Percentiles rank a stretch among this genome's conserved stretches.
Conservation (phyloP, 2,113 vertebrate genomes). For the Sinosuthora webbiana region DNA sequence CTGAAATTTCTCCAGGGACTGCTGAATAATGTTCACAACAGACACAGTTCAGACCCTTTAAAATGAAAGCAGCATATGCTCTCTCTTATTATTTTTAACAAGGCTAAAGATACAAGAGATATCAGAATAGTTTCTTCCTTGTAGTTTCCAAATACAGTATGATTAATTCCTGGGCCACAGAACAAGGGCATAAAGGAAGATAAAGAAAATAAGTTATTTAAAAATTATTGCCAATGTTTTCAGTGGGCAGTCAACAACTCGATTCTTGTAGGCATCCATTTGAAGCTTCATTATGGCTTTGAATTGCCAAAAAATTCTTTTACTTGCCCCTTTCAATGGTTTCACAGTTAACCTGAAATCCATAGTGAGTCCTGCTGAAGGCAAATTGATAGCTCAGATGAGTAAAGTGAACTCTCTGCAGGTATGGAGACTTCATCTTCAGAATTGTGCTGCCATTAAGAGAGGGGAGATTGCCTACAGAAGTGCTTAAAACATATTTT, state of each 20-base stretch:
- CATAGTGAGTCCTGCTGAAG: background rate
- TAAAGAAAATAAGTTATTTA: background rate
- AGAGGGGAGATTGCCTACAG: background rate
- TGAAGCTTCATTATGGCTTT: background rate
- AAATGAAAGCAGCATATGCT: slow-evolving; percentile 26
- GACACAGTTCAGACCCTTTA: background rate
- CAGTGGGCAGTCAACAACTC: background rate
- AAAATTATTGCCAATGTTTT: background rate
- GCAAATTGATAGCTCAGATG: background rate
- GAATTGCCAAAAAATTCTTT: background rate
- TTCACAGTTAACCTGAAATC: background rate
- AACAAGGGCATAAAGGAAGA: background rate
- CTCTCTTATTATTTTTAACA: slow-evolving; percentile 29
- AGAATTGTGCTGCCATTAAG: background rate
- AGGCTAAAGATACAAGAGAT: background rate
- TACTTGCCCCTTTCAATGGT: background rate
- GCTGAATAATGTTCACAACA: slow-evolving; percentile 21
- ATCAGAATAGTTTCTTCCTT: background rate
- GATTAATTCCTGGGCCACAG: background rate
- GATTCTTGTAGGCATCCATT: background rate
- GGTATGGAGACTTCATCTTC: background rate
- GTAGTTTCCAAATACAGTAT: background rate
- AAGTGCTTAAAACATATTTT: background rate
- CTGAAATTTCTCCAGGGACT: slow-evolving; percentile 30
- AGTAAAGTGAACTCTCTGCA: background rate